Evolutionary conservation across 2,113 vertebrate genomes (phyloP).

Genomic region (Piprites chloris): DNA sequence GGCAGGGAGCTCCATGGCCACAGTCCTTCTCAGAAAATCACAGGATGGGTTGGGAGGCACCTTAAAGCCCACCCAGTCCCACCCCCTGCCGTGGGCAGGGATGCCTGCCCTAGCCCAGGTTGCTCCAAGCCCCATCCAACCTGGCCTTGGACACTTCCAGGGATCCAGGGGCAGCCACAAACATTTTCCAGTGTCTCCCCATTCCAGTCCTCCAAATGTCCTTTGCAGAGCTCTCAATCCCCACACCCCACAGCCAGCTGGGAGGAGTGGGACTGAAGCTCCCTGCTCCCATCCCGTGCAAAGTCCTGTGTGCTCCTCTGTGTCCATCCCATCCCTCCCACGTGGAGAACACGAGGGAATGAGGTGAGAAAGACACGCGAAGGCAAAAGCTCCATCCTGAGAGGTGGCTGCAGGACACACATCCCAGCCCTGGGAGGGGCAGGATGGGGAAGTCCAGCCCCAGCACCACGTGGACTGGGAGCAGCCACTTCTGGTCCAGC

Average conservation of each 20-base stretch:
- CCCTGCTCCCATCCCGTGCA: neutral
- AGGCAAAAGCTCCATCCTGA: neutral
- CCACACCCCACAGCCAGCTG: accelerated
- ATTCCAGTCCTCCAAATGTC: neutral
- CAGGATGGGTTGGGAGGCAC: neutral
- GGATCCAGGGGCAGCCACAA: no score
- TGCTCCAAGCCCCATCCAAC: no score
- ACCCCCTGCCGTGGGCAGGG: no score
- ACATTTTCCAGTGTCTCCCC: no score
- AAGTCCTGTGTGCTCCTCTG: accelerated
- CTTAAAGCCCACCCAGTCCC: no score
- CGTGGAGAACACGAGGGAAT: accelerated
- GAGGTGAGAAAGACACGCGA: accelerated
- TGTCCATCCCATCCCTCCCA: neutral
- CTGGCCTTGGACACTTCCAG: no score
- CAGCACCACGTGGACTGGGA: neutral
- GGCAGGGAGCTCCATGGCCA: neutral
- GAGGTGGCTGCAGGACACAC: neutral
- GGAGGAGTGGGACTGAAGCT: neutral
- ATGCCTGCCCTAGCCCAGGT: no score
- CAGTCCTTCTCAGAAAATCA: neutral
- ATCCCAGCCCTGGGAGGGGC: neutral
- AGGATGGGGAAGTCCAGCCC: neutral
- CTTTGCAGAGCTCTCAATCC: neutral
- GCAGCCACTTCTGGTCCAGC: neutral